phyloP scores from a whole-genome alignment of 2,888 invertebrate genomes.

The Lycaena phlaeas region DNA sequence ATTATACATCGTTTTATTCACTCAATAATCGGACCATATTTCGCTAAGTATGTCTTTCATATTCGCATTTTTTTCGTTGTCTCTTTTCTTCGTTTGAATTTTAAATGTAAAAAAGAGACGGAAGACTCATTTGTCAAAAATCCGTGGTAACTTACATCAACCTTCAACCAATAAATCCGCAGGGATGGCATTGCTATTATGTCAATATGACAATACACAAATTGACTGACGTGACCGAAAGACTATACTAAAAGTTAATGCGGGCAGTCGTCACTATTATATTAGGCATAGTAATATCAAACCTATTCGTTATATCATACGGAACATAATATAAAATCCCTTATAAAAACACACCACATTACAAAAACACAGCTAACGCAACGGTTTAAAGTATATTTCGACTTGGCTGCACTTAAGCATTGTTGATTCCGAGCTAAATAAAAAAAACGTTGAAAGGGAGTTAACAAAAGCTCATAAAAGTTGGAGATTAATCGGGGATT shows the following conservation, averaged over 20 bases:
- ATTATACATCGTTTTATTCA: slow-evolving; percentile 62
- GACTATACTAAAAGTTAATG: slow-evolving; percentile 66
- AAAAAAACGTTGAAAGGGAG: slow-evolving; percentile 48
- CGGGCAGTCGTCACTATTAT: slow-evolving; percentile 23
- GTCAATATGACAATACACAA: slow-evolving; percentile 70
- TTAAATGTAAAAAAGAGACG: slow-evolving; percentile 30
- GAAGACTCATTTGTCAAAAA: slow-evolving; percentile 41
- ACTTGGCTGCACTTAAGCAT: slow-evolving; percentile 20
- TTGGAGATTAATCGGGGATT: slow-evolving; percentile 71
- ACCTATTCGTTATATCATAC: slow-evolving; percentile 20
- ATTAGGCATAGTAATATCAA: slow-evolving; percentile 22
- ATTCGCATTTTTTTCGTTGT: slow-evolving; percentile 27
- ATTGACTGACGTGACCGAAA: slow-evolving; percentile 71
- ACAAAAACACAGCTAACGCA: slow-evolving; percentile 11
- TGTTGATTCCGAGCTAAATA: slow-evolving; percentile 37
- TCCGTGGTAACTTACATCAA: slow-evolving; percentile 56
- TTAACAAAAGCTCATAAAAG: slow-evolving; percentile 68
- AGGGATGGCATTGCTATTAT: slow-evolving; percentile 67
- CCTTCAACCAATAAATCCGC: slow-evolving; percentile 64
- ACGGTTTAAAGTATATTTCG: slow-evolving; percentile 22
- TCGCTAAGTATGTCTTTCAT: slow-evolving; percentile 57
- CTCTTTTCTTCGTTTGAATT: slow-evolving; percentile 22
- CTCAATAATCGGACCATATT: slow-evolving; percentile 52
- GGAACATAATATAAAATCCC: slow-evolving; percentile 15
- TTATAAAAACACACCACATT: background rate